Evolutionary conservation across 1,140 invertebrate species (phyloP).

Genomic region (Drosophila setifemur): DNA sequence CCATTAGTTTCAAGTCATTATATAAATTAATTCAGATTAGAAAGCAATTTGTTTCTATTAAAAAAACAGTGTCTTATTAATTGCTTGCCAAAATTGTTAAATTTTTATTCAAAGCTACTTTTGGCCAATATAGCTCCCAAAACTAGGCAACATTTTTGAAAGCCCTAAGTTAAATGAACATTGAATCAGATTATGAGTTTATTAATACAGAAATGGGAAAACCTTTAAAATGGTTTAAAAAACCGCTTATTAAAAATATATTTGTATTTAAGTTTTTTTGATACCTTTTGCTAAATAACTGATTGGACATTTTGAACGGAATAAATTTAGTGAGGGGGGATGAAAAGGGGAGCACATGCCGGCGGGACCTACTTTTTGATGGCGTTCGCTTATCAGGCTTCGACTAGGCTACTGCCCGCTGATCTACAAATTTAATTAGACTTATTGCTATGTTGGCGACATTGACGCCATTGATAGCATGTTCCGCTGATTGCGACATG

Average conservation of each 20-base stretch:
- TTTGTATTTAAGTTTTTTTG: not conserved
- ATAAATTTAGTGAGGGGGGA: constrained; percentile 22
- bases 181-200: too few species aligned
- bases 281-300: not conserved
- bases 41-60: too few species aligned
- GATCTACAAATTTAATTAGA: constrained; percentile 73
- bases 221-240: not conserved
- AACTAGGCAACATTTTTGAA: constrained; percentile 44
- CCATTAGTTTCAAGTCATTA: not conserved
- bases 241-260: not conserved
- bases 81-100: not conserved
- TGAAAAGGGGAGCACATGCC: constrained; percentile 35
- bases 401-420: constrained; percentile 4
- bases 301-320: not conserved
- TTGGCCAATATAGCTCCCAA: not conserved
- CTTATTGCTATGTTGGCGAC: constrained; percentile 78
- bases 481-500: constrained; percentile 65
- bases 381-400: constrained; percentile 41
- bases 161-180: too few species aligned
- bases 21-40: too few species aligned
- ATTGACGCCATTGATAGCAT: constrained; percentile 71
- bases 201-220: too few species aligned
- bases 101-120: not conserved
- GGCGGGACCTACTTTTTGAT: constrained; percentile 35
- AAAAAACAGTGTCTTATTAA: not conserved